Evolutionary conservation across 2,113 vertebrate genomes (phyloP), one percentile per base, ranked within the genome.

Genomic region (Serilophus lunatus): DNA sequence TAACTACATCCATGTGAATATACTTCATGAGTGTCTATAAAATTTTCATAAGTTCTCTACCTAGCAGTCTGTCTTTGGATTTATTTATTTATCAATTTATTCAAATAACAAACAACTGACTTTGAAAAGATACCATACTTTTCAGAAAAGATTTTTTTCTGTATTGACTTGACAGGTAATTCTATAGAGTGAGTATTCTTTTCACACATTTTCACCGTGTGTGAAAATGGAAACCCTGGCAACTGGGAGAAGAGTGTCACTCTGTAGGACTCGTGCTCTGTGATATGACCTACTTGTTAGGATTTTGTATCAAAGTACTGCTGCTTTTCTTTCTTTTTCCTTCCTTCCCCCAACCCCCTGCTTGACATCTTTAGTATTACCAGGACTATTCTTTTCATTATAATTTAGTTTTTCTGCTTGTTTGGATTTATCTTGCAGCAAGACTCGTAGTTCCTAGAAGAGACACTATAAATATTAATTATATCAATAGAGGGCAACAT

Each of bases 311-410:
- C 36, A 78, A 71, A 81, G 33, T 42, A 38, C 45, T 82, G 10
- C 10, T 82, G 7, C 3, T 40, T 54, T 36, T 31, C 7, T 60
- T 25, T 19, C 3, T 13, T 13, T 14, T 20, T 4, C 10, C 9
- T 4, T 18, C 2, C 5, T 2, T 5, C 4, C 18, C 12, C 60
- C 33, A 2, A 0, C 44, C 18, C 44, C 44, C 18, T 17, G 13
- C 44, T 15, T 15, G n/a, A 13, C 44, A 13, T 0, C 5, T 49
- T 91, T 44, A 70, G 12, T 24, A 18, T 83, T 53, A 68, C 5
- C 3, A 20, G 47, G 4, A 76, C 25, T 60, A 33, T 18, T 75
- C 6, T 20, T 88, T 64, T 42, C 4, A 33, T 65, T 59, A 22
- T 35, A 60, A 54, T 8, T 45, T 18, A 1, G 1, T 20, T 75